Evolutionary conservation across 2,797 vertebrate genomes (phyloP), one percentile per base, ranked within the genome.

Genomic region (Hyperoplus lanceolatus): DNA sequence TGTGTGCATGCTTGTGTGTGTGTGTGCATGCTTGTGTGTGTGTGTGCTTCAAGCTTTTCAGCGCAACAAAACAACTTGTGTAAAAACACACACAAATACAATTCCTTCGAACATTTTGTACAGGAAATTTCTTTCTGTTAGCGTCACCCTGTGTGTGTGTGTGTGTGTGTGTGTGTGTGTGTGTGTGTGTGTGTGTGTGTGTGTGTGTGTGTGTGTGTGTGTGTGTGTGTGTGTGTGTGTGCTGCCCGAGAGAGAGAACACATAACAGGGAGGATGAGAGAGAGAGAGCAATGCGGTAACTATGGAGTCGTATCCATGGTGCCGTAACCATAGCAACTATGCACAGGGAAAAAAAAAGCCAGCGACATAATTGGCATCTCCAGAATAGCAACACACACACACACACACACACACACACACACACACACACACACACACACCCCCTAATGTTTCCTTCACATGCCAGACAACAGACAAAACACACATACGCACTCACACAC

Each of bases 271-370:
- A 29, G 29, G 29, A 29, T 29, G 82, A 82, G 77, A 89, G 41
- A 76, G 87, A 68, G 80, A 85, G 89, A 90, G 93, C 82, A 79
- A 90, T 85, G 91, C 79, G 69, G 93, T 94, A 90, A 91, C 94
- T 90, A 94, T 92, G 93, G 90, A 95, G 91, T 93, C 70, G 93
- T 95, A 93, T 87, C 90, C 90, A 92, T 93, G 93, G 92, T 91
- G 89, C 87, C 4, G 93, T 95, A 82, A 68, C 95, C 87, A 95
- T 95, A 91, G 95, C 92, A 95, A 96, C 95, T 92, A 94, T 92
- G 91, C 94, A 91, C 84, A 89, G 92, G 29, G 29, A 29, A 29
- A 29, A 29, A 29, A 29, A 92, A 94, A 95, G 91, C 92, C 70
- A 89, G 93, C 72, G 90, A 93, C 89, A 92, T 95, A 95, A 95